Evolutionary conservation across 2,888 invertebrate genomes (phyloP).

Genomic region (Hypomecis punctinalis): DNA sequence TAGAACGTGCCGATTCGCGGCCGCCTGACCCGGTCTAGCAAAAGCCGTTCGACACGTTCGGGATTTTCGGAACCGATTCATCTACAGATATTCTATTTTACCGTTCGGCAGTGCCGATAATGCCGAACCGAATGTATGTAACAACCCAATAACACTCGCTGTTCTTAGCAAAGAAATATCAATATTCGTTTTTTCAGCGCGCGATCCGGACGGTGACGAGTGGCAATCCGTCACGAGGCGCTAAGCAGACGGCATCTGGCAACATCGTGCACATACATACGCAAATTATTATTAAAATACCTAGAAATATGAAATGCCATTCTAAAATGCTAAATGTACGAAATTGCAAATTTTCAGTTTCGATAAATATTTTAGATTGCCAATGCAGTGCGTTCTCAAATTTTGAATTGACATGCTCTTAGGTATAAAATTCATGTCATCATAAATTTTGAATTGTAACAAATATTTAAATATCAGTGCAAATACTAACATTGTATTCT

Average conservation of each 20-base stretch:
- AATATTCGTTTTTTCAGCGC: slow-evolving; percentile 60
- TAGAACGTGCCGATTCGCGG: too few relatives aligned
- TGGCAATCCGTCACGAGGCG: slow-evolving; percentile 86
- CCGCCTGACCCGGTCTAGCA: too few relatives aligned
- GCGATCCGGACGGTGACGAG: slow-evolving; percentile 84
- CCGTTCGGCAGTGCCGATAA: too few relatives aligned
- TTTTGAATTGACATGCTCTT: background rate
- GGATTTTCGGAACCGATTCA: too few relatives aligned
- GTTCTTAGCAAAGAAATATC: too few relatives aligned
- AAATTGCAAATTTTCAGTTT: background rate
- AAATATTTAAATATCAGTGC: slow-evolving; percentile 7
- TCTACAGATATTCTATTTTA: too few relatives aligned
- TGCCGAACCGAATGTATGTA: too few relatives aligned
- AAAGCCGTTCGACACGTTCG: too few relatives aligned
- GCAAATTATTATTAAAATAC: background rate
- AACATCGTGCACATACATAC: slow-evolving; percentile 19
- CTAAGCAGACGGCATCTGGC: slow-evolving; percentile 45
- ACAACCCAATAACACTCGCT: too few relatives aligned
- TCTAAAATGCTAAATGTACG: background rate
- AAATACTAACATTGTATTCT: background rate
- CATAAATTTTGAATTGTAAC: background rate
- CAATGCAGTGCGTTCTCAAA: background rate
- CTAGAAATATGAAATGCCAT: background rate
- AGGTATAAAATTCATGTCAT: background rate
- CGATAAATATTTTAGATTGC: background rate